phyloP scores from a whole-genome alignment of 37 sponge, comb jelly and placozoan species.

The Amphimedon queenslandica region DNA sequence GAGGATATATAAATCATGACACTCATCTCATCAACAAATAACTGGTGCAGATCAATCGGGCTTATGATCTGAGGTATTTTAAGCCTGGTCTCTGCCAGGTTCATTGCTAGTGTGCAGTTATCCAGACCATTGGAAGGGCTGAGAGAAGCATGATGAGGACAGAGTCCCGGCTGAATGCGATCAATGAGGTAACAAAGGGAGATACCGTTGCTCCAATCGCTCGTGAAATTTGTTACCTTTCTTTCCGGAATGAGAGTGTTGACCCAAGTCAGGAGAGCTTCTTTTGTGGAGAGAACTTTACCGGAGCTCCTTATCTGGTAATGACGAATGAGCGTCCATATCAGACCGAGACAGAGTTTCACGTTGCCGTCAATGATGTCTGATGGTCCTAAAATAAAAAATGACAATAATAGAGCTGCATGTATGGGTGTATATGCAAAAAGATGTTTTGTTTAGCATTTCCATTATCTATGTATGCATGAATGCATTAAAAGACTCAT shows the following conservation, averaged over 20 bases:
- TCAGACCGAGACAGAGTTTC: slow-evolving; percentile 91
- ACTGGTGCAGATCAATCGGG: slow-evolving; percentile 63
- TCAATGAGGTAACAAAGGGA: slow-evolving; percentile 84
- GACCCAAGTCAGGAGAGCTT: slow-evolving; percentile 87
- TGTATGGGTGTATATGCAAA: not conserved
- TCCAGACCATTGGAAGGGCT: slow-evolving; percentile 38
- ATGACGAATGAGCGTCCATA: slow-evolving; percentile 90
- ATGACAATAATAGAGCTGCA: no score
- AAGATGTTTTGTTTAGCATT: not conserved
- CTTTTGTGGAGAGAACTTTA: slow-evolving; percentile 66
- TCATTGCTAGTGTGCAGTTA: slow-evolving; percentile 80
- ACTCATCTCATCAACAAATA: slow-evolving; percentile 76
- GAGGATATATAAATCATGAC: slow-evolving; percentile 94
- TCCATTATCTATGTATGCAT: not conserved
- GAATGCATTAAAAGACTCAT: not conserved
- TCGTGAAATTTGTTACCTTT: slow-evolving; percentile 80
- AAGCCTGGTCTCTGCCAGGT: slow-evolving; percentile 70
- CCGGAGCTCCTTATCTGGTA: slow-evolving; percentile 84
- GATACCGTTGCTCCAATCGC: slow-evolving; percentile 86
- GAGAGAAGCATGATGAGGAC: slow-evolving; percentile 71
- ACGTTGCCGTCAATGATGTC: slow-evolving; percentile 87
- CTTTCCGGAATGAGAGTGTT: slow-evolving; percentile 68
- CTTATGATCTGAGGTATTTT: slow-evolving; percentile 62
- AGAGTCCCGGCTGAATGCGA: slow-evolving; percentile 68
- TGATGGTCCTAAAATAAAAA: slow-evolving; percentile 64